phyloP scores from a whole-genome alignment of 2,888 invertebrate genomes.

The Cyclophora albipunctata region DNA sequence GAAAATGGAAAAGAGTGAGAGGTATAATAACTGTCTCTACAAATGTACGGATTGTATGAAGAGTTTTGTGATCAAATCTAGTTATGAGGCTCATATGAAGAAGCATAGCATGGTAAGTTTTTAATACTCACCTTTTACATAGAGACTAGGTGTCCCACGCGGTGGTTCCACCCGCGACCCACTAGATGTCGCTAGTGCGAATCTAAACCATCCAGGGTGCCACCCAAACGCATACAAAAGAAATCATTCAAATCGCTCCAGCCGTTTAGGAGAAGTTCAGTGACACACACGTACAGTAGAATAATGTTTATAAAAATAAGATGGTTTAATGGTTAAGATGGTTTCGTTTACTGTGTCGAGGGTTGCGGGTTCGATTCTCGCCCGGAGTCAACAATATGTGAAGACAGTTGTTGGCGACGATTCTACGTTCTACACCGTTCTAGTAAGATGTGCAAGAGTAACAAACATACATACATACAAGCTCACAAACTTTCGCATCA shows the following conservation, averaged over 20 bases:
- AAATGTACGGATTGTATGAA: constrained; percentile 48
- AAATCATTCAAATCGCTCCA: too few species aligned
- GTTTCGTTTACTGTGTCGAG: too few species aligned
- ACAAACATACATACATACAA: background rate
- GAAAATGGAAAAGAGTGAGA: constrained; percentile 24
- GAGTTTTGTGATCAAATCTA: constrained; percentile 43
- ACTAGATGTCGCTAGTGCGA: too few species aligned
- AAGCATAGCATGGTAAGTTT: constrained; percentile 41
- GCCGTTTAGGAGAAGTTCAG: too few species aligned
- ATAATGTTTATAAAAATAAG: background rate
- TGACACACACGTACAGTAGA: too few species aligned
- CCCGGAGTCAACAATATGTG: too few species aligned
- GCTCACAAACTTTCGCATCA: too few species aligned
- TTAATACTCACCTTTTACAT: background rate
- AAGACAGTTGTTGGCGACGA: background rate
- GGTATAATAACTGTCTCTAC: constrained; percentile 30
- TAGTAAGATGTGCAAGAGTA: background rate
- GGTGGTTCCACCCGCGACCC: too few species aligned
- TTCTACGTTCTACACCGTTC: background rate
- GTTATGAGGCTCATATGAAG: constrained; percentile 48
- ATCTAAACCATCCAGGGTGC: too few species aligned
- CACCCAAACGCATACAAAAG: too few species aligned
- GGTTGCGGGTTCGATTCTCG: too few species aligned
- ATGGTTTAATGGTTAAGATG: background rate
- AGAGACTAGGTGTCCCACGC: too few species aligned